A percentile compares a stretch with the other conserved stretches of the same genome.
phyloP scores from a whole-genome alignment of 2,888 invertebrate species.

The Branchellion lobata region DNA sequence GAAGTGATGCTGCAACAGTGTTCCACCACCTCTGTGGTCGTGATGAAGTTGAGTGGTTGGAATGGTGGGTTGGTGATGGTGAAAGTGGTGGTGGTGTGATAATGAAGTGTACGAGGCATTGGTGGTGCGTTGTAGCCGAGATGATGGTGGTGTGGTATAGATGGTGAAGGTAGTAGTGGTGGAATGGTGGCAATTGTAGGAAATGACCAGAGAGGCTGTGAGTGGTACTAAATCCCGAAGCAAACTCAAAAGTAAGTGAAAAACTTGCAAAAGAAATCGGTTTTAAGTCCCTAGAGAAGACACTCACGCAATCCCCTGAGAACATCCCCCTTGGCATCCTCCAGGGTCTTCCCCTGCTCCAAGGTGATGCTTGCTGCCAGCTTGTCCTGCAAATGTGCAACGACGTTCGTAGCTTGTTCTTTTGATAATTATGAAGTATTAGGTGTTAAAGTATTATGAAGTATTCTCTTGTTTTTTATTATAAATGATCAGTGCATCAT shows the following conservation, averaged over 20 bases:
- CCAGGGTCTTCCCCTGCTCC: slow-evolving; percentile 95
- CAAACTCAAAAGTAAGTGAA: too few relatives aligned
- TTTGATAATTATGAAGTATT: too few relatives aligned
- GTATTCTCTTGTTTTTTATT: too few relatives aligned
- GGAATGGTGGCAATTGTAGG: too few relatives aligned
- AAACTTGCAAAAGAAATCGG: neutral
- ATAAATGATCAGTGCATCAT: too few relatives aligned
- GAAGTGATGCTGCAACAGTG: slow-evolving; percentile 90
- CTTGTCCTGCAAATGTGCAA: slow-evolving; percentile 67
- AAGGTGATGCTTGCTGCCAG: slow-evolving; percentile 86
- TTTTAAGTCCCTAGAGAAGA: neutral
- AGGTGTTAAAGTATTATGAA: too few relatives aligned
- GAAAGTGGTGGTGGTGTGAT: too few relatives aligned
- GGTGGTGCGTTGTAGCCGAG: neutral
- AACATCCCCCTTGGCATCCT: slow-evolving; percentile 97
- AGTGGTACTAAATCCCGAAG: neutral
- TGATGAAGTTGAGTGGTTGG: neutral
- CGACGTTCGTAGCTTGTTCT: too few relatives aligned
- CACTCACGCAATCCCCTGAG: slow-evolving; percentile 83
- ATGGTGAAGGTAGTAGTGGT: too few relatives aligned
- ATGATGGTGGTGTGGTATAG: too few relatives aligned
- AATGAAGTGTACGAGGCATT: too few relatives aligned
- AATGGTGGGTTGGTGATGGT: too few relatives aligned
- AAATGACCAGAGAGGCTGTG: neutral
- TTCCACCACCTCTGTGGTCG: slow-evolving; percentile 78